Base-by-base conservation (phyloP, 92 coral and sea anemone genomes). In the Virgularia gustaviana region DNA sequence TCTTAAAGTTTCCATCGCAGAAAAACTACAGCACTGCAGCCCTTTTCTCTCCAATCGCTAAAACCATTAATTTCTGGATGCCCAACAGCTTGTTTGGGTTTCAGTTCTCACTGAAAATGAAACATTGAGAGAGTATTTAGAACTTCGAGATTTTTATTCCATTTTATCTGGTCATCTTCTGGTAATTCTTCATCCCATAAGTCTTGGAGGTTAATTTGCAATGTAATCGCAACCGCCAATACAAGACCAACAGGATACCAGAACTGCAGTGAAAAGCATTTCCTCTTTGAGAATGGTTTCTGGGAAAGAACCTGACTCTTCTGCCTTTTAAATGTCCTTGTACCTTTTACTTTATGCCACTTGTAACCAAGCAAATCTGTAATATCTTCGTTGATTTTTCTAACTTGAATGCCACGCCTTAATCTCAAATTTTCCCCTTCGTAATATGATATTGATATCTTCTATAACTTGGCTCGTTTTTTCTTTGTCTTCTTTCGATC, bases 1-100 rank as follows among this genome's bases (percentile, higher is more conserved):
- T 87, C 78, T 13, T 20, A 28, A 16, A 22, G 12, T 25, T 53
- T 22, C 60, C 60, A 53, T 53, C 60, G 16, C 27, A 53, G 60
- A 53, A 53, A 53, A 1, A 53, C 23, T 12, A 13, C 18, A 10
- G 60, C 27, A 12, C 60, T 28, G 28, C 9, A 53, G 23, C 23
- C 60, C 23, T 22, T 13, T 11, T 53, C 60, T 13, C 60, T 28
- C 45, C 20, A 20, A 25, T 53, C 60, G 10, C 20, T 13, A 53
- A 53, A 5, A 10, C 20, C 18, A 53, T 53, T 20, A 12, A 53
- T 13, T 25, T 53, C 20, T 53, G 60, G 60, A 10, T 53, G 18
- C 23, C 9, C 20, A 11, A 13, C 27, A 15, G 60, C 60, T 13
- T 13, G 18, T 13, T 13, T 12, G 27, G 60, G 60, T 22, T 25